Evolutionary conservation across 1,140 invertebrate genomes (phyloP), one percentile per base, ranked within the genome.

Genomic region (Aradophagus sp.): DNA sequence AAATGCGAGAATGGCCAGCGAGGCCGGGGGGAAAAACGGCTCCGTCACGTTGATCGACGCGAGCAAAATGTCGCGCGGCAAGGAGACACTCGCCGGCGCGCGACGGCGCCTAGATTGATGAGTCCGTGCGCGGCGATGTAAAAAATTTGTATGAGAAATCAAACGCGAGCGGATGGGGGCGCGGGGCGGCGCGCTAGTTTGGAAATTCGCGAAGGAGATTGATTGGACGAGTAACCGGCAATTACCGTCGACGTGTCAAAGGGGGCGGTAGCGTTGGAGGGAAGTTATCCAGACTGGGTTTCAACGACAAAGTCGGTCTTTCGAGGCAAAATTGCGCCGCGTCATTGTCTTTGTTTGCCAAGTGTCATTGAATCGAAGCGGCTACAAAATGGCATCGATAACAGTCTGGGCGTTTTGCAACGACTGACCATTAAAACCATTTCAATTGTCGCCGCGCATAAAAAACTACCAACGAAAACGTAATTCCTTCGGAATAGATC

Each of bases 71-170:
- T 62, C 66, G 53, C 27, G 19, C 52, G 41, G 47, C 32, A 50
- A 63, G 52, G 52, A 63, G 52, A 70, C 58, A 70, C 58, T 58
- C 58, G 42, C 36, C 8, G 8, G 52, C 50, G 42, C 50, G 52
- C 38, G 67, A 70, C 58, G 59, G 66, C 31, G 44, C 32, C 47
- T 45, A 59, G 67, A 71, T 63, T 63, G 67, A 63, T 63, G 67
- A 56, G 58, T 45, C 31, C 66, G 38, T 32, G 45, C 52, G 17
- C 44, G 56, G 32, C 42, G 39, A 47, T 58, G 34, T 42, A 61
- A 55, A 55, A 69, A 69, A 61, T 35, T 44, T 36, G 45, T 52
- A 47, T 13, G 47, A 58, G 44, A 50, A 67, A 59, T 52, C 36
- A 38, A 14, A 36, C 39, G 34, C 19, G 19, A 7, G 13, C 20